Conservation (phyloP, 1,140 invertebrate species). For the Trichonephila clavipes region DNA sequence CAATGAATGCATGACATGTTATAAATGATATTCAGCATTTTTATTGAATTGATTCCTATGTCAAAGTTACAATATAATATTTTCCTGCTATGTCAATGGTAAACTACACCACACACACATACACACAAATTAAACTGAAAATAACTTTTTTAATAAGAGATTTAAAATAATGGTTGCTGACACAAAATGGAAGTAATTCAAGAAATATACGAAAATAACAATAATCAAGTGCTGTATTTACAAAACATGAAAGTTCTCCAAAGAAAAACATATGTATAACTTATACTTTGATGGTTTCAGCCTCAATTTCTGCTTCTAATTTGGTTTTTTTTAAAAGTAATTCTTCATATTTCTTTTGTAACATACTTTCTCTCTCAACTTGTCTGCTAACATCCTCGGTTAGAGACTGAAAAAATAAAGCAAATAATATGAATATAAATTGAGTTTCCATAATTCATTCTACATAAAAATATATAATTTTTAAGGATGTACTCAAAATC, state of each 20-base stretch:
- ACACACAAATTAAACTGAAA: not conserved
- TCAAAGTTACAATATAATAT: too few species aligned
- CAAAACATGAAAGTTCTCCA: not conserved
- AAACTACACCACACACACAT: too few species aligned
- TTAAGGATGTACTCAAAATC: not conserved
- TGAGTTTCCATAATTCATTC: not conserved
- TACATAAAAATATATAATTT: not conserved
- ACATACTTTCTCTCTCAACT: constrained; percentile 91
- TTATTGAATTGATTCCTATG: too few species aligned
- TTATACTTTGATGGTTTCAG: not conserved
- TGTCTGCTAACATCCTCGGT: constrained; percentile 96
- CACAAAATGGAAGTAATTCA: not conserved
- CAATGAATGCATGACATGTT: too few species aligned
- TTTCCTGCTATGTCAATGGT: too few species aligned
- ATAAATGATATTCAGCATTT: too few species aligned
- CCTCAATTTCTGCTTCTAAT: constrained; percentile 50
- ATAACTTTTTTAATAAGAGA: not conserved
- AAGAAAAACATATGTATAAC: too few species aligned
- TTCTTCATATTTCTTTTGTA: constrained; percentile 88
- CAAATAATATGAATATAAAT: not conserved
- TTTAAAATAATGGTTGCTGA: not conserved
- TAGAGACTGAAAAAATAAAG: constrained; percentile 85
- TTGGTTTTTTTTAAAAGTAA: constrained; percentile 55
- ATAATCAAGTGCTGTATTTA: constrained; percentile 7
- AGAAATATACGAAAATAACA: not conserved